These are phyloP conservation scores for Cydia strobilella DNA, from an alignment of 1,140 invertebrate genomes.

Conservation along the genomic window DNA sequence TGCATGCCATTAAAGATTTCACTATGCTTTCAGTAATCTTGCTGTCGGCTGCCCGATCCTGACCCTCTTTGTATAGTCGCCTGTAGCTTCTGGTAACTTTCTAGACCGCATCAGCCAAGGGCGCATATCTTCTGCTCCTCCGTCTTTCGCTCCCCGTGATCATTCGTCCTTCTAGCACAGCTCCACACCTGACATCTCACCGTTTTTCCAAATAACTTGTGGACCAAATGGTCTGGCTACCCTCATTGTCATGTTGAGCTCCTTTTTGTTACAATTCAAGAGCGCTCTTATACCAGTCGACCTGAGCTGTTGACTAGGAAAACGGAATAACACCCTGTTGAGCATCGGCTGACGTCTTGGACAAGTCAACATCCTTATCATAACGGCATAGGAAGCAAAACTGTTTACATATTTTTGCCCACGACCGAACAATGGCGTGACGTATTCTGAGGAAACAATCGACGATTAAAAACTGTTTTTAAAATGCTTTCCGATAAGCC, in stretches of 20 bases:
- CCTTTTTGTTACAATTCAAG: not conserved
- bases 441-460: slow-evolving; percentile 67
- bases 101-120: too few species aligned
- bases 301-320: not conserved
- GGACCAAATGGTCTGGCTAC: too few species aligned
- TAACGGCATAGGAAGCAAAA: not conserved
- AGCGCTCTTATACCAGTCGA: not conserved
- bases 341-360: not conserved
- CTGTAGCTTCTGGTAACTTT: too few species aligned
- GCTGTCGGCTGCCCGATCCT: too few species aligned
- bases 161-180: too few species aligned
- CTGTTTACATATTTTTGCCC: not conserved
- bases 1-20: too few species aligned
- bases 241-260: not conserved
- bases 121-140: too few species aligned
- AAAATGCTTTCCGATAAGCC: slow-evolving; percentile 60
- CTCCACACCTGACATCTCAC: too few species aligned
- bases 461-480: slow-evolving; percentile 70
- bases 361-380: not conserved
- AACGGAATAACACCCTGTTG: slow-evolving; percentile 15
- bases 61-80: too few species aligned
- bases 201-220: too few species aligned
- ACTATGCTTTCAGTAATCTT: too few species aligned
- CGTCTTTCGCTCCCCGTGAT: too few species aligned
- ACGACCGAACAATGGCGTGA: slow-evolving; percentile 58